Conservation (phyloP, 1,140 invertebrate genomes). For the fruit fly (Drosophila melanogaster) region DNA sequence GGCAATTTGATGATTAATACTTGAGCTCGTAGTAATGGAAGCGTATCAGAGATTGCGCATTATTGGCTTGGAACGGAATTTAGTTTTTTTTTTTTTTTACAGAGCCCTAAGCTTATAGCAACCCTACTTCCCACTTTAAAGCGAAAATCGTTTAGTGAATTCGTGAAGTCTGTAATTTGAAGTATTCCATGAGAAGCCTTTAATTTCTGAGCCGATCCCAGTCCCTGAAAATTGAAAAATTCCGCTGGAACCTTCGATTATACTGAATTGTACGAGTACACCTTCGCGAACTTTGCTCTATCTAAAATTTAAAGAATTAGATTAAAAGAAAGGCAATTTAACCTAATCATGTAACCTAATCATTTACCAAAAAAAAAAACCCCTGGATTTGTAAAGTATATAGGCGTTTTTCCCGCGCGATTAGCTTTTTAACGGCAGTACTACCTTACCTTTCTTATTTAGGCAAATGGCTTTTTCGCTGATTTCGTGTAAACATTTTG, state of each 20-base stretch:
- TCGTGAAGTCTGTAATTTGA: not conserved
- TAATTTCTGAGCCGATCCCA: too few species aligned
- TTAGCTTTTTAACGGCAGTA: not conserved
- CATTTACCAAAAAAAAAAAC: too few species aligned
- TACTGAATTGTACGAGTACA: too few species aligned
- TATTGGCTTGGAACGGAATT: not conserved
- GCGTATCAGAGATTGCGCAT: not conserved
- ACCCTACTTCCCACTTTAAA: not conserved
- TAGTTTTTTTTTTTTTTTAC: not conserved
- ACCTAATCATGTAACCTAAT: not conserved
- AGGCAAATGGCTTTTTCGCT: constrained; percentile 16
- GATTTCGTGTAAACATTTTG: constrained; percentile 52
- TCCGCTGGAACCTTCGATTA: too few species aligned
- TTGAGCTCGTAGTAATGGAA: constrained; percentile 13
- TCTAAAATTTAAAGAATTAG: too few species aligned
- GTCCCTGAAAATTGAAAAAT: too few species aligned
- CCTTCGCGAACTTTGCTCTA: too few species aligned
- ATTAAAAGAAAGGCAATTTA: too few species aligned
- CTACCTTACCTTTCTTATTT: not conserved
- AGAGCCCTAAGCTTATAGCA: not conserved
- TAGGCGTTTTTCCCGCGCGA: not conserved
- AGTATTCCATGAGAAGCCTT: not conserved
- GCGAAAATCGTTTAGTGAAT: not conserved
- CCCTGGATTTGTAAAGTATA: not conserved
- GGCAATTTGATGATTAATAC: constrained; percentile 51